Conservation (phyloP, 2,797 vertebrate genomes). For the Brachyalestes nurse region DNA sequence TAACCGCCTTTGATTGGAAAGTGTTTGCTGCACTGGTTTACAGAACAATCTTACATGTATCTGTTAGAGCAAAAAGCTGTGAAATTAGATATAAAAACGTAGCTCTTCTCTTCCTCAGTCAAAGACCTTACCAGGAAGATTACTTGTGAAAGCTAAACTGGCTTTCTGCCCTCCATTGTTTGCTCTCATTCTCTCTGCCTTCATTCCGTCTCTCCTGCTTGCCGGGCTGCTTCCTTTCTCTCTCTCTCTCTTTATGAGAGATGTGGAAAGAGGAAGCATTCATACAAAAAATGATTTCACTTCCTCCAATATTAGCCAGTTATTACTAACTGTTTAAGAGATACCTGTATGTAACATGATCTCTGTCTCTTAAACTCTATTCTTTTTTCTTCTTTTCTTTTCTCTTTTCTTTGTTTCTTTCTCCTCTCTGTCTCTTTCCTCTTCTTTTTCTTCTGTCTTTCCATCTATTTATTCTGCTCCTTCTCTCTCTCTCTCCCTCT, state of each 20-base stretch:
- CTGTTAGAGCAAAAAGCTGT: conserved; percentile 22
- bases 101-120: conserved; percentile 33
- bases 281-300: no score
- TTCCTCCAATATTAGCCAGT: no score
- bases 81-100: conserved; percentile 36
- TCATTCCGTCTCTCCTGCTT: not conserved
- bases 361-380: no score
- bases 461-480: no score
- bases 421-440: conserved; percentile 74
- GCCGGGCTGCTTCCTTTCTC: conserved; percentile 4
- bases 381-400: not conserved
- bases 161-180: conserved; percentile 37
- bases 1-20: conserved; percentile 41
- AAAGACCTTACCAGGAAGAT: conserved; percentile 45
- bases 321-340: no score
- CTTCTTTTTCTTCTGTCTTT: conserved; percentile 34
- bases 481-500: not conserved
- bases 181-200: conserved; percentile 27
- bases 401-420: conserved; percentile 54
- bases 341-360: no score
- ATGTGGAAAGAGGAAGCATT: no score
- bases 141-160: conserved; percentile 58
- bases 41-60: conserved; percentile 49
- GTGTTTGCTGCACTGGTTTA: conserved; percentile 28
- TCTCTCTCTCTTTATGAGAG: conserved; percentile 25